Evolutionary conservation across 2,888 invertebrate species (phyloP), one percentile per base, ranked within the genome.

Genomic region (Dorcus parallelipipedus): DNA sequence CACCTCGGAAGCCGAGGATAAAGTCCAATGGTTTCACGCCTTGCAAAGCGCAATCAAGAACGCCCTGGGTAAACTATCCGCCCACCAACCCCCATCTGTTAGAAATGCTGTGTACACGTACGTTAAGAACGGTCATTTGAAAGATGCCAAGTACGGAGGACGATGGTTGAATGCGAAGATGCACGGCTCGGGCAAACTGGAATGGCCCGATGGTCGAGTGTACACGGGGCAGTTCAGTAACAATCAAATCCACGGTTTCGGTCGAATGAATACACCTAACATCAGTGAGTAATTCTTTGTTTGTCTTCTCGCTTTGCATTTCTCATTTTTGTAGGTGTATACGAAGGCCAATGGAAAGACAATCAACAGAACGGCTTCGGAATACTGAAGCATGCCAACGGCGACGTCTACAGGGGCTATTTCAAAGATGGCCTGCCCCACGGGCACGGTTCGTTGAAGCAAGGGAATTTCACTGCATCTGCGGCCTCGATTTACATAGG

Each of bases 401-500:
- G 91, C 3, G 93, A 93, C 71, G 80, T 90, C 10, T 95, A 94
- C 72, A 91, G 92, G 71, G 95, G 95, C 0, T 88, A 89, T 73
- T 94, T 95, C 73, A 89, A 89, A 73, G 91, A 94, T 68, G 93
- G 93, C 0, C 80, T 84, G 52, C 87, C 90, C 1, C 89, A 93
- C 70, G 95, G 95, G 0, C 93, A 95, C 72, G 95, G 95, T 0
- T 86, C 90, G 55, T 83, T 89, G 62, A 89, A 87, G 60, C 89
- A 90, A 71, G 92, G 93, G 20, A 88, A 88, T 64, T 90, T 90
- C 71, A 89, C 88, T 56, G 83, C 88, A 1, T 86, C 87, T 1
- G 82, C 86, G 1, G 89, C 90, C 0, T 88, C 88, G 1, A 85
- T 92, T 63, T 95, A 95, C 73, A 90, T 94, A n/a, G 95, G 95